phyloP scores from a whole-genome alignment of 2,113 vertebrate genomes.

The Apeltes quadracus region DNA sequence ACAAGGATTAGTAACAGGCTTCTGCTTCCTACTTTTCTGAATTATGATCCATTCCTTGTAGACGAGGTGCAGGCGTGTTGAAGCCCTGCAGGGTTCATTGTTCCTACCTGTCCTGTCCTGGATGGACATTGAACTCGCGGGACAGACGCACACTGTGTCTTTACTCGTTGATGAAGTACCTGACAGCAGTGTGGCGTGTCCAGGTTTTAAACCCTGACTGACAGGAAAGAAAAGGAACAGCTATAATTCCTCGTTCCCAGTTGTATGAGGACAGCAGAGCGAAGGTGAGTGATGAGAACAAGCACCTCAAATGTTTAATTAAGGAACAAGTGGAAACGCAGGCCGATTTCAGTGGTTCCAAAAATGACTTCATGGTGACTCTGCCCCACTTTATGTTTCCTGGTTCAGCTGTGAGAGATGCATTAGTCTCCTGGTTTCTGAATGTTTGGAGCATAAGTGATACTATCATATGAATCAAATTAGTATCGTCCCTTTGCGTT shows the following conservation, averaged over 20 bases:
- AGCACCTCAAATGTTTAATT: background rate
- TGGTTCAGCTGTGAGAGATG: too few species aligned
- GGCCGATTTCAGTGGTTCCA: background rate
- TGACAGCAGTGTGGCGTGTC: background rate
- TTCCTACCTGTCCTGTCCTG: constrained; percentile 35
- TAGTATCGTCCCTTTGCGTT: background rate
- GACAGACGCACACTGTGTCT: constrained; percentile 8
- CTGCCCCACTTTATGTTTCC: background rate
- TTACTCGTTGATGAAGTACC: accelerated
- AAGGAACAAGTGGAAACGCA: background rate
- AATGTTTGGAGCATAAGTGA: background rate
- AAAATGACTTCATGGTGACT: background rate
- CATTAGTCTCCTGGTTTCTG: too few species aligned
- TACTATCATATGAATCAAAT: background rate
- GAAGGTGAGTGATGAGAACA: constrained; percentile 49
- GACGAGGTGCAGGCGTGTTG: background rate
- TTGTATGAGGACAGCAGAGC: constrained; percentile 10
- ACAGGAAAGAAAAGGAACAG: background rate
- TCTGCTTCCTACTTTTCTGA: background rate
- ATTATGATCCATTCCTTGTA: constrained; percentile 30
- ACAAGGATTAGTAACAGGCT: too few species aligned
- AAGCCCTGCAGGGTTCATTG: constrained; percentile 21
- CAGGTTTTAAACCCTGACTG: background rate
- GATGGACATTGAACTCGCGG: background rate
- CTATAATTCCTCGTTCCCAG: background rate